Evolutionary conservation across 1,140 invertebrate species (phyloP).

Genomic region (Procambarus clarkii): DNA sequence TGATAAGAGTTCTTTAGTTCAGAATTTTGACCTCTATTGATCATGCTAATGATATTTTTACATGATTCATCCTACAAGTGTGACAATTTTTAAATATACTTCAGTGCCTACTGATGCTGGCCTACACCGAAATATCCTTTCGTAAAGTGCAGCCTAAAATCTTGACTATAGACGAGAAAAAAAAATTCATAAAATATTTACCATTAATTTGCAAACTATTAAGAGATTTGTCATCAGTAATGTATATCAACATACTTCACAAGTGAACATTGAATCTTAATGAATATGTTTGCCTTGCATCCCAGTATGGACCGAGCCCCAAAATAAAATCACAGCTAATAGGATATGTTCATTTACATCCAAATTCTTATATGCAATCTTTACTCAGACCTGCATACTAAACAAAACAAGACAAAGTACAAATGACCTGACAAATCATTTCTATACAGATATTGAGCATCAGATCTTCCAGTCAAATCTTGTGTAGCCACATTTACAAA

Average conservation of each 20-base stretch:
- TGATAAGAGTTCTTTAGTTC: not conserved
- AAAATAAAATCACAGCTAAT: constrained; percentile 1
- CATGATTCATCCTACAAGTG: not conserved
- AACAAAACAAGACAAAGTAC: not conserved
- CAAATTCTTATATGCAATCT: not conserved
- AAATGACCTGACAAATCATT: constrained; percentile 1
- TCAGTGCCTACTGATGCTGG: not conserved
- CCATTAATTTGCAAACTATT: not conserved
- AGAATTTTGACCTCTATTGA: not conserved
- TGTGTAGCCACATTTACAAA: not conserved
- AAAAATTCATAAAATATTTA: not conserved
- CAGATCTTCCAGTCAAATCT: not conserved
- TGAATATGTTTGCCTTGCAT: not conserved
- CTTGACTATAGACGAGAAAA: not conserved
- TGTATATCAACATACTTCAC: not conserved
- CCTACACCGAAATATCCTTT: not conserved
- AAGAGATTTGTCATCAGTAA: not conserved
- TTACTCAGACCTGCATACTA: not conserved
- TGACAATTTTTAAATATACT: not conserved
- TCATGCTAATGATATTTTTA: not conserved
- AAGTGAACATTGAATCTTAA: not conserved
- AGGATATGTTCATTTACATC: constrained; percentile 2
- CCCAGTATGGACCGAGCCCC: not conserved
- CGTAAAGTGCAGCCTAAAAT: not conserved
- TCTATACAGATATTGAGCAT: constrained; percentile 11